A percentile compares a stretch with the other conserved stretches of the same genome.
These are phyloP conservation scores for Yasuhikotakia modesta DNA, from an alignment of 2,797 vertebrate genomes.

Conservation along the genomic window DNA sequence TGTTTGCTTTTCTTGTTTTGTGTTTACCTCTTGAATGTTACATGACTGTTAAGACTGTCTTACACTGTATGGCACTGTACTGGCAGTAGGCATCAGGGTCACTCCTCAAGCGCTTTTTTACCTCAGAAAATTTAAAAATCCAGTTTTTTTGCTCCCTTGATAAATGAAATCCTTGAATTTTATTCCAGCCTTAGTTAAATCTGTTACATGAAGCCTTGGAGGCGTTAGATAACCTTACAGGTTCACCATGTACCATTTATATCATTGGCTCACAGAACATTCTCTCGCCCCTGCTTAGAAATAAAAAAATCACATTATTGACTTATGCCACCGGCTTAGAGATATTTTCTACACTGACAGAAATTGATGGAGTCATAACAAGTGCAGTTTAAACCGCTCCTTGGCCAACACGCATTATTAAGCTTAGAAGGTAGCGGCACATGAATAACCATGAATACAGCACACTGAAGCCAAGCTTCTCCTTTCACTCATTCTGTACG, in stretches of 20 bases:
- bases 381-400: constrained; percentile 5
- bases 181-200: constrained; percentile 51
- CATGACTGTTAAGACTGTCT: too few species aligned
- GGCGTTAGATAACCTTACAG: constrained; percentile 56
- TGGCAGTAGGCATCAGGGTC: too few species aligned
- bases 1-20: too few species aligned
- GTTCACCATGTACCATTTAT: constrained; percentile 43
- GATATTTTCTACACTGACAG: not conserved
- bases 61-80: too few species aligned
- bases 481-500: constrained; percentile 38
- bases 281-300: not conserved
- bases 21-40: too few species aligned
- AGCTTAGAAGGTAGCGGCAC: constrained; percentile 46
- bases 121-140: too few species aligned
- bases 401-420: constrained; percentile 1
- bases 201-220: constrained; percentile 52
- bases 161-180: constrained; percentile 55
- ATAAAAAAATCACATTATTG: constrained; percentile 17
- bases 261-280: constrained; percentile 40
- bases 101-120: too few species aligned
- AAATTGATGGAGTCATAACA: not conserved
- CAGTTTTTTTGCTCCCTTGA: not conserved
- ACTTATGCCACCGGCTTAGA: not conserved
- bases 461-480: constrained; percentile 47
- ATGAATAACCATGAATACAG: constrained; percentile 51